Percentiles rank a stretch among this genome's conserved stretches.
phyloP scores from a whole-genome alignment of 2,888 invertebrate species.

The Zaprionus bogoriensis region DNA sequence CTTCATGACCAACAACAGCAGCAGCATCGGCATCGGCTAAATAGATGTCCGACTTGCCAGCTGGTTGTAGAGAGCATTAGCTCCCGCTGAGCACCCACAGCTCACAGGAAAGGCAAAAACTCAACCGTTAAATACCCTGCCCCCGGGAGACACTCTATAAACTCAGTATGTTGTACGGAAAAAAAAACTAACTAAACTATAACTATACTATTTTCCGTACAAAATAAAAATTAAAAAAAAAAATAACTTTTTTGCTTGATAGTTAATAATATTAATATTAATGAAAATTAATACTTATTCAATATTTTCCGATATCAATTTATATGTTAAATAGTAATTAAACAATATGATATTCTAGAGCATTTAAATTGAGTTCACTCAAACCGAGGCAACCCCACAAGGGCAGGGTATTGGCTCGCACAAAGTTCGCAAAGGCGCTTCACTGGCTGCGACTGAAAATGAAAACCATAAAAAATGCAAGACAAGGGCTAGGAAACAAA shows the following conservation, averaged over 20 bases:
- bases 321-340: no score
- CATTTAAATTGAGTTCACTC: no score
- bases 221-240: no score
- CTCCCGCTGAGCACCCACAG: conserved; percentile 51
- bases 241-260: no score
- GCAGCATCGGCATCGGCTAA: conserved; percentile 43
- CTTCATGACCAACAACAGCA: conserved; percentile 43
- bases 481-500: conserved; percentile 31
- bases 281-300: not conserved
- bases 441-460: conserved; percentile 39
- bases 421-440: conserved; percentile 46
- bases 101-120: not conserved
- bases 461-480: conserved; percentile 76
- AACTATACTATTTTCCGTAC: not conserved
- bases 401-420: conserved; percentile 37
- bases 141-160: no score
- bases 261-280: no score
- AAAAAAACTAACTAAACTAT: not conserved
- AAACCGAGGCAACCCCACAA: no score
- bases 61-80: conserved; percentile 35
- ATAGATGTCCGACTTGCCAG: conserved; percentile 48
- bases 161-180: no score
- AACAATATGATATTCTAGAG: no score
- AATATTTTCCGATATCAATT: no score
- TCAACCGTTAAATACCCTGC: conserved; percentile 29